Conservation (phyloP, 2,113 vertebrate species). For the Ctenodactylus gundi region DNA sequence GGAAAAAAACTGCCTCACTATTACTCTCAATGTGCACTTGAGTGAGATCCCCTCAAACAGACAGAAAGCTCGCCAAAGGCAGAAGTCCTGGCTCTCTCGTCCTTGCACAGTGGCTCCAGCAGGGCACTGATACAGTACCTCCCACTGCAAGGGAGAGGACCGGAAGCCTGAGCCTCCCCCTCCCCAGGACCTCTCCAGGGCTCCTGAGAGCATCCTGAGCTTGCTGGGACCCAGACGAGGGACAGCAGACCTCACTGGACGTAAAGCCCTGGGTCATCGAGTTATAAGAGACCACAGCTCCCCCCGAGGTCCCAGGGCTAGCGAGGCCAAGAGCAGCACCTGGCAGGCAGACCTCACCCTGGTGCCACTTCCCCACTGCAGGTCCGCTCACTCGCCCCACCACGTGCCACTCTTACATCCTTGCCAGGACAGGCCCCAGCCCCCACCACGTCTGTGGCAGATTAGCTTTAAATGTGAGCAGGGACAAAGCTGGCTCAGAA, state of each 20-base stretch:
- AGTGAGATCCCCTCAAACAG: neutral
- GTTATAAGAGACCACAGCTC: neutral
- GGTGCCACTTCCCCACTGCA: neutral
- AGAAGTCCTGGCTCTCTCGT: neutral
- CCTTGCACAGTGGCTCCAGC: neutral
- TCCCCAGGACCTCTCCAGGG: neutral
- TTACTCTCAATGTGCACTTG: neutral
- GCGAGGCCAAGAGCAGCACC: neutral
- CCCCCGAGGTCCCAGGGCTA: neutral
- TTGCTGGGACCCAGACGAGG: neutral
- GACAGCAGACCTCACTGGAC: neutral
- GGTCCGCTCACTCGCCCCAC: neutral
- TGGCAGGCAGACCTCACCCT: neutral
- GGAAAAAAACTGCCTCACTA: neutral
- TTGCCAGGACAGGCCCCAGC: constrained; percentile 21
- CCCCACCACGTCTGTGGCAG: constrained; percentile 51
- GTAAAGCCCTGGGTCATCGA: neutral
- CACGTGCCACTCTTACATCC: neutral
- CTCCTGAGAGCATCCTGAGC: neutral
- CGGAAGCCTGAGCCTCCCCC: neutral
- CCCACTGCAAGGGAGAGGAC: neutral
- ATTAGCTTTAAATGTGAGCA: constrained; percentile 65
- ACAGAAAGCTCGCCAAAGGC: neutral
- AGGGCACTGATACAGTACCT: neutral
- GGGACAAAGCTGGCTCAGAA: constrained; percentile 66